These are phyloP conservation scores for Phaenicophaeus curvirostris DNA, from an alignment of 2,797 vertebrate genomes.

Conservation along the genomic window DNA sequence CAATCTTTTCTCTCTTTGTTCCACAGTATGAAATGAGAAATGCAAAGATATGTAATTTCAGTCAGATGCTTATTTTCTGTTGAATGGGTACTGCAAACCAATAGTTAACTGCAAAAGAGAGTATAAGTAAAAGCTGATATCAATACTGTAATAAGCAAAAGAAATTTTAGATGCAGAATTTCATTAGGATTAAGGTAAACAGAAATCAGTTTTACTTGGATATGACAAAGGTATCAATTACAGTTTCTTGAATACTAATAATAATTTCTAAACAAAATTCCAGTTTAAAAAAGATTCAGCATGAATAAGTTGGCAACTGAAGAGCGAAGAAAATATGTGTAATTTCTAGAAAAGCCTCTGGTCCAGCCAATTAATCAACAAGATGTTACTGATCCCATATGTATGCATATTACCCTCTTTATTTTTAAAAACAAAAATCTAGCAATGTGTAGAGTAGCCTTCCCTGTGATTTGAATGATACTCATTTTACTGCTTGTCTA, in stretches of 20 bases:
- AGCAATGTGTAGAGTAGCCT: neutral
- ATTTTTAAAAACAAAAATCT: neutral
- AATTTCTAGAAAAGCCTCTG: neutral
- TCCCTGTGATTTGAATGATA: neutral
- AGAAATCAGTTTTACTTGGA: neutral
- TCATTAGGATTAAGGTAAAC: neutral
- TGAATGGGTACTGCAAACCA: neutral
- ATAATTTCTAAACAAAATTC: neutral
- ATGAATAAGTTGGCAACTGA: neutral
- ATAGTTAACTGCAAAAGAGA: neutral
- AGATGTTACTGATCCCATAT: neutral
- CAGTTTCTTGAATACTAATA: neutral
- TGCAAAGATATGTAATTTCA: neutral
- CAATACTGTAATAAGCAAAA: neutral
- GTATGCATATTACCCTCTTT: neutral
- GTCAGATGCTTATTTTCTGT: neutral
- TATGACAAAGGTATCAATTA: neutral
- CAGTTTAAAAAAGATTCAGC: neutral
- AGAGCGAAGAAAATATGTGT: neutral
- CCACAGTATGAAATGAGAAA: neutral
- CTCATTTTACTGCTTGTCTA: neutral
- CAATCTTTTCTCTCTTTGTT: neutral
- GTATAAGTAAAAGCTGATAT: neutral
- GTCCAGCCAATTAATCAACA: neutral
- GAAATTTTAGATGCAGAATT: neutral